Evolutionary conservation across 1,140 invertebrate genomes (phyloP), one percentile per base, ranked within the genome.

Genomic region (Pseudobourletiella spinata): DNA sequence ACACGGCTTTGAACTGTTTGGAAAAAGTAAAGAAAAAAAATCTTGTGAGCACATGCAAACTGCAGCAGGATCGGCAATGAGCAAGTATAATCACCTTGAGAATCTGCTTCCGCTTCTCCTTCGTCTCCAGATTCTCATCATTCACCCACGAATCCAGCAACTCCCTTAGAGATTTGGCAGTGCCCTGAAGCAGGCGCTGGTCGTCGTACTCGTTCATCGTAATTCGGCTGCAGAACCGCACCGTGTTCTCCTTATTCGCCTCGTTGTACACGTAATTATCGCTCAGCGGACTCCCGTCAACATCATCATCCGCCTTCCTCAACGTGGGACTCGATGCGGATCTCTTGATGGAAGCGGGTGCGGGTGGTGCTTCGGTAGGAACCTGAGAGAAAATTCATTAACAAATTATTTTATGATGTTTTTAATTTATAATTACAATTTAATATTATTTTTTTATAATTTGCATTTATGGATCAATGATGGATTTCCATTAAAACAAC

Each of bases 171-270:
- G 56, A 58, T 51, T 64, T 18, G 4, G 65, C 29, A 30, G 68
- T 70, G 22, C 60, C 63, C 20, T 52, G 57, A 3, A 67, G 46
- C 18, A 70, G 50, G 0, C 63, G 48, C 25, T 70, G 68, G 30
- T 58, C 57, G 3, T 70, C 65, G 28, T 59, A 70, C 32, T 67
- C 65, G 42, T 65, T 54, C 46, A 67, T 44, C 32, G 62, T 56
- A 43, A 70, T 66, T 39, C 51, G 42, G 44, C 51, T 61, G 32
- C 68, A 70, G 35, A 35, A 70, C 15, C 51, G 43, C 18, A 54
- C 32, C 29, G 3, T 59, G 54, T 58, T 64, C 54, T 59, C 57
- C 26, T 57, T 60, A 32, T 57, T 59, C 44, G 30, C 48, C 43
- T 30, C 28, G 8, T 18, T 20, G 39, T 20, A 59, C 3, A 44